Evolutionary conservation across 2,888 invertebrate species (phyloP).

Genomic region (Meta bourneti): DNA sequence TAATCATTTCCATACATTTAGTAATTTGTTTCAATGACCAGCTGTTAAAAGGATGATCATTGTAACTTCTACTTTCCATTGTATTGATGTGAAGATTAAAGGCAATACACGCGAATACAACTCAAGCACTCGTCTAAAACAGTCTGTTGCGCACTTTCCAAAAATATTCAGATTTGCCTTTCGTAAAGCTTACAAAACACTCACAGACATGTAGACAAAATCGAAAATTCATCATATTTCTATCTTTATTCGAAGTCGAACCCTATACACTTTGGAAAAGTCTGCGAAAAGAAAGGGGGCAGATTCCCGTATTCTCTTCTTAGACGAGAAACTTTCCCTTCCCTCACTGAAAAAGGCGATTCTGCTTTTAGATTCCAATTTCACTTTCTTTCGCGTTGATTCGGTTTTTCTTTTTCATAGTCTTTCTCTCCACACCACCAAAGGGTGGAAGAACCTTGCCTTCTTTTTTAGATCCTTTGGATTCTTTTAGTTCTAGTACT

Average conservation of each 20-base stretch:
- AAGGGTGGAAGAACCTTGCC: constrained; percentile 34
- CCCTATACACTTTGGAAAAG: background rate
- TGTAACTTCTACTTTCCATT: no score
- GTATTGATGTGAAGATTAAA: no score
- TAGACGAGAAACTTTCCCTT: constrained; percentile 20
- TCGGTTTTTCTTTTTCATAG: constrained; percentile 20
- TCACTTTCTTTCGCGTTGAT: constrained; percentile 49
- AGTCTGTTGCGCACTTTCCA: background rate
- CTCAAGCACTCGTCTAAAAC: background rate
- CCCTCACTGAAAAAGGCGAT: constrained; percentile 37
- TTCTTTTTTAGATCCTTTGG: constrained; percentile 32
- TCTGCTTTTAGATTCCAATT: constrained; percentile 73
- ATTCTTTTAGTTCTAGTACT: constrained; percentile 49
- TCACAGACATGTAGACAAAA: background rate
- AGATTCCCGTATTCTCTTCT: background rate
- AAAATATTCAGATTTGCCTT: background rate
- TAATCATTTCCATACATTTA: no score
- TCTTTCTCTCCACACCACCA: constrained; percentile 46
- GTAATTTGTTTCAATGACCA: no score
- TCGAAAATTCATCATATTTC: constrained; percentile 30
- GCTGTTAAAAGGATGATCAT: no score
- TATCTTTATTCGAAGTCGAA: constrained; percentile 8
- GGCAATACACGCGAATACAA: no score
- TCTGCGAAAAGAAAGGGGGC: constrained; percentile 20
- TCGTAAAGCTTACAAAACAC: background rate